These are phyloP conservation scores for Turritopsis dohrnii DNA, from an alignment of 30 jellyfish, hydroid and myxozoan genomes.

Conservation along the genomic window DNA sequence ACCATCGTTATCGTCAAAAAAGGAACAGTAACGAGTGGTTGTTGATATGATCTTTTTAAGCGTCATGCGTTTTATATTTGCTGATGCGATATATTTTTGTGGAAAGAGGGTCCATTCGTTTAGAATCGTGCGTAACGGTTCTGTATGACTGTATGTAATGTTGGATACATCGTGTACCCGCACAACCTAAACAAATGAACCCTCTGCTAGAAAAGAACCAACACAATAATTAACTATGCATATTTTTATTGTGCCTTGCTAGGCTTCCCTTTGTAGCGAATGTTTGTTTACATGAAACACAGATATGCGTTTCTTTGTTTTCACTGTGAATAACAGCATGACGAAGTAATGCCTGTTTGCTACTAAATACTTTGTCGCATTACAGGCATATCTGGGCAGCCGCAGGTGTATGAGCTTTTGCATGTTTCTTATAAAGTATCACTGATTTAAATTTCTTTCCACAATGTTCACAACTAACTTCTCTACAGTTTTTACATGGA, in stretches of 20 bases:
- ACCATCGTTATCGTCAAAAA: neutral
- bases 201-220: neutral
- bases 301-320: neutral
- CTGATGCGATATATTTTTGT: too few relatives aligned
- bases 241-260: neutral
- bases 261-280: neutral
- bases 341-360: neutral
- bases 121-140: too few relatives aligned
- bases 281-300: too few relatives aligned
- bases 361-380: neutral
- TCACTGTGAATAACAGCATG: neutral
- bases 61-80: too few relatives aligned
- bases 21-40: neutral
- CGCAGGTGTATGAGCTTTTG: neutral
- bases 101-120: too few relatives aligned
- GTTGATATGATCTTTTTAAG: too few relatives aligned
- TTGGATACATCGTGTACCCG: too few relatives aligned
- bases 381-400: neutral
- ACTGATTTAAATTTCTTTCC: neutral
- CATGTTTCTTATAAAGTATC: neutral
- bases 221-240: neutral
- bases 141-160: too few relatives aligned
- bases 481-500: constrained; percentile 1
- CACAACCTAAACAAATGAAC: too few relatives aligned
- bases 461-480: neutral